phyloP scores from a whole-genome alignment of 2,797 vertebrate genomes.

The Sebastes aleutianus region DNA sequence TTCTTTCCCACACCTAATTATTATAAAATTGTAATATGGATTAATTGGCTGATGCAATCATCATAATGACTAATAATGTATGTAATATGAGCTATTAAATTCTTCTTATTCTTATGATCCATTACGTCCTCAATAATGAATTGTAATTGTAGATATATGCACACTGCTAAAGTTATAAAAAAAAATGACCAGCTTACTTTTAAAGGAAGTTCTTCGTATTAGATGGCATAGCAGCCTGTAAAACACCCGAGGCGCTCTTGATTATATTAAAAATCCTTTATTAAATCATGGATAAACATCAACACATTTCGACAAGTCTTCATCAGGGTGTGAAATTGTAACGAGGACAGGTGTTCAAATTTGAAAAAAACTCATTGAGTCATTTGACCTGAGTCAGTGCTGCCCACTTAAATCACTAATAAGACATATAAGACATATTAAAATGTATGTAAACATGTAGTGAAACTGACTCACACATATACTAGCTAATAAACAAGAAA shows the following conservation, averaged over 20 bases:
- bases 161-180: background rate
- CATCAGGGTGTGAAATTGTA: background rate
- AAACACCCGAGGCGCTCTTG: background rate
- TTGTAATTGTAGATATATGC: background rate
- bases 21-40: background rate
- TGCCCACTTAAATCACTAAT: background rate
- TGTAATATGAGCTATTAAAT: background rate
- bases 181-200: too few species aligned
- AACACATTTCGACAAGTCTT: background rate
- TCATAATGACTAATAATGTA: background rate
- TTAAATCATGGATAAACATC: background rate
- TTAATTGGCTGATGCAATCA: background rate
- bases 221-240: background rate
- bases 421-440: background rate
- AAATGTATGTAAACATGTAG: background rate
- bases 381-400: background rate
- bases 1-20: background rate
- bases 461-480: background rate
- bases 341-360: background rate
- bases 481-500: background rate
- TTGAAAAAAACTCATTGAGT: background rate
- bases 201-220: background rate
- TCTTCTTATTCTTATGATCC: background rate
- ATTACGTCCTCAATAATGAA: background rate
- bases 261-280: background rate